Evolutionary conservation across 1,140 invertebrate genomes (phyloP), one percentile per base, ranked within the genome.

Genomic region (Nebria ingens): DNA sequence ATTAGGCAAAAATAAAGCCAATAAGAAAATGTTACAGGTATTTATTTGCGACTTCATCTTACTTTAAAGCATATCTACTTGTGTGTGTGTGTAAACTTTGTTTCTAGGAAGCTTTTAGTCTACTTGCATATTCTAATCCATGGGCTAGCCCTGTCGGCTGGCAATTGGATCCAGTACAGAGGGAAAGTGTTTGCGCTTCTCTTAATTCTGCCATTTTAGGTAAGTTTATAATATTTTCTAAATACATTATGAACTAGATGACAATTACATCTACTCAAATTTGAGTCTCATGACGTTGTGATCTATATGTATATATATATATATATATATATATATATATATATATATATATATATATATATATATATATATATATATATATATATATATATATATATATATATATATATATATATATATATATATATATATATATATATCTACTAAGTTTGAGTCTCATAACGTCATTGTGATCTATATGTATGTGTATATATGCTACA

Each of bases 181-280:
- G 95, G 65, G 95, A 98, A 77, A 85, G 87, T 45, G 90, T 97
- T 57, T 97, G 92, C 79, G 88, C 91, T 64, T 86, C 89, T 64
- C 82, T 98, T 60, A 98, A 98, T 77, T 96, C 93, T 72, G 93
- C 96, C 68, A 98, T 98, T 77, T 81, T 93, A 74, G 88, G 89
- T 92, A 73, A 72, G 65, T 65, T 15, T 45, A 45, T 6, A 2
- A 51, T 54, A 20, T 19, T 2, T 13, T 4, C 4, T 19, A 2
- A n/a, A 17, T 55, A 21, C n/a, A 56, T 4, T 42, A n/a, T 17
- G 9, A 55, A 29, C 13, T 55, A 54, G 25, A 2, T 56, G 21
- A 22, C 13, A 6, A 13, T 15, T 22, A 11, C 19, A n/a, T 54
- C n/a, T n/a, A n/a, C n/a, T n/a, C n/a, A n/a, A n/a, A n/a, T n/a